Evolutionary conservation across 2,113 vertebrate genomes (phyloP), one percentile per base, ranked within the genome.

Genomic region (Prietella phreatophila): DNA sequence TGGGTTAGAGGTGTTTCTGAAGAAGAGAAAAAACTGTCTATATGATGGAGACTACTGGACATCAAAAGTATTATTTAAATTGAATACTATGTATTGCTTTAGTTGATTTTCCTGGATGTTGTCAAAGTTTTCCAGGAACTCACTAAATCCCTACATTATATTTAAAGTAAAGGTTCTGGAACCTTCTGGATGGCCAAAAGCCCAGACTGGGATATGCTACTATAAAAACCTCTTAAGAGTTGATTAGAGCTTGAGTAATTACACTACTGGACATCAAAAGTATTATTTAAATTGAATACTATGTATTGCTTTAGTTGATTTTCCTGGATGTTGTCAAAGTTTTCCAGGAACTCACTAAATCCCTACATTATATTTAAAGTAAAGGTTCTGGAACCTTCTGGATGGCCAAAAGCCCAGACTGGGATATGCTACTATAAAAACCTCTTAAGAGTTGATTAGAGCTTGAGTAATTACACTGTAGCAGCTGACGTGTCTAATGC

Each of bases 171-270:
- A 60, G 61, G 1, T 71, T 87, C 71, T 75, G 50, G 76, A 80
- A 75, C n/a, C 20, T 67, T 58, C 22, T 65, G 25, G 36, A 79
- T 60, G 22, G 50, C 71, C 15, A 53, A 50, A 85, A 4, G 36
- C 78, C n/a, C 73, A 76, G 36, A 71, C 58, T 67, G 83, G n/a
- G 39, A 63, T 84, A 53, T 86, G 42, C 81, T 84, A 47, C 78
- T 81, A 3, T 55, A 55, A 83, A 88, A 86, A 80, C 84, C 76
- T 79, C 61, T 83, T 86, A 71, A 55, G 25, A 81, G 7, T 88
- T 83, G 55, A 82, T 83, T 76, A 83, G 20, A 85, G 76, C 82
- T 87, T 89, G 65, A 22, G 86, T 75, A 87, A 85, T 56, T 85
- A 58, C 33, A 79, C 83, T 86, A 69, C 47, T 47, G 1, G 9